These are phyloP conservation scores for Poeciliopsis turneri DNA, from an alignment of 2,797 vertebrate genomes.

Conservation along the genomic window DNA sequence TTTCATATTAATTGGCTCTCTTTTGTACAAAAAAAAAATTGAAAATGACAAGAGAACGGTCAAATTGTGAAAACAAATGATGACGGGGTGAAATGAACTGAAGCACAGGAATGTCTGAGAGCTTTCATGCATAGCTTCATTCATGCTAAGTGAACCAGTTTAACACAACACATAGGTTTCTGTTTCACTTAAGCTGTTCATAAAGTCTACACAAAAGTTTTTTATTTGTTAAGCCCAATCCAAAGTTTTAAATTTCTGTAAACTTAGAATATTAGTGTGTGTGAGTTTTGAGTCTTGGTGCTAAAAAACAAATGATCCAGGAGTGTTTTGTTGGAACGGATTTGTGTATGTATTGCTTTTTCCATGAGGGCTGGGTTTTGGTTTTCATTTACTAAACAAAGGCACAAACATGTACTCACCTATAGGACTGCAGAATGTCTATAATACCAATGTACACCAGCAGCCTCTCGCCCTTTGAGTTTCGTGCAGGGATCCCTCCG, in stretches of 20 bases:
- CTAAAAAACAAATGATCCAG: not conserved
- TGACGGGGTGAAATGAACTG: not conserved
- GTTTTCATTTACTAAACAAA: constrained; percentile 1
- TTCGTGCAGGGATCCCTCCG: constrained; percentile 92
- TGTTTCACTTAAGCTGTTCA: not conserved
- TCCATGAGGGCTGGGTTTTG: not conserved
- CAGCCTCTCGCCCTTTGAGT: constrained; percentile 87
- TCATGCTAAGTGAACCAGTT: not conserved
- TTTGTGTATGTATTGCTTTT: constrained; percentile 1
- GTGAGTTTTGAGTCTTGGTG: not conserved
- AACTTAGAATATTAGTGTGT: not conserved
- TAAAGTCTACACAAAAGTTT: not conserved
- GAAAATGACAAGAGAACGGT: not conserved
- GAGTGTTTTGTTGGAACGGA: not conserved
- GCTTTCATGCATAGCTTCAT: not conserved
- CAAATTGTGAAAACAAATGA: not conserved
- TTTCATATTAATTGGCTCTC: not conserved
- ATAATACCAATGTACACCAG: constrained; percentile 95
- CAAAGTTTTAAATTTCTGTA: not conserved
- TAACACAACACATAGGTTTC: not conserved
- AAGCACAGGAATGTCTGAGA: not conserved
- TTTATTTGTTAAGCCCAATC: not conserved
- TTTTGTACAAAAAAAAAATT: not conserved
- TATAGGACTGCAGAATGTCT: constrained; percentile 95
- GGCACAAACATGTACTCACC: constrained; percentile 70